Conservation (phyloP, 92 coral and sea anemone species). For the Montipora capitata region DNA sequence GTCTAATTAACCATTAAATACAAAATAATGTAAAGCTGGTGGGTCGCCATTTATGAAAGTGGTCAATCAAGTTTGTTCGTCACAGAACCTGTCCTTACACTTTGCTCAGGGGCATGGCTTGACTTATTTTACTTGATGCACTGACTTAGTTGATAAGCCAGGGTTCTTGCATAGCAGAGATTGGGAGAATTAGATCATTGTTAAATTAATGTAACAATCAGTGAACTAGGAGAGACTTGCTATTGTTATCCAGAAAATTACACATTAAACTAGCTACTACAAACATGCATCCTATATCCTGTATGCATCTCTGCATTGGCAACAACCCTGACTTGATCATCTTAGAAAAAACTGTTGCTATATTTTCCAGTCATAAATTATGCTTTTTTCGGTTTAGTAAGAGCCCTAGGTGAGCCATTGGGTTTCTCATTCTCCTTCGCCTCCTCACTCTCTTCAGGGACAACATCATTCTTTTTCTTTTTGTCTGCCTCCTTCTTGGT, state of each 20-base stretch:
- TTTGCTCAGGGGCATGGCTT: too few species aligned
- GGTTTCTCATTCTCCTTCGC: slow-evolving; percentile 61
- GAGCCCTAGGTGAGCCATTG: slow-evolving; percentile 46
- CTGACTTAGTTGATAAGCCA: neutral
- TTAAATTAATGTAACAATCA: too few species aligned
- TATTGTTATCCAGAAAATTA: too few species aligned
- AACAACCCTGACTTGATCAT: neutral
- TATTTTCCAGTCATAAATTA: neutral
- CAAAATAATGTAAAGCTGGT: too few species aligned
- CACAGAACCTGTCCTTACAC: too few species aligned
- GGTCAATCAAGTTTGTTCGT: too few species aligned
- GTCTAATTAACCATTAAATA: too few species aligned
- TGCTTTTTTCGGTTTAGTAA: slow-evolving; percentile 21
- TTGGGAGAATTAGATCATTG: neutral
- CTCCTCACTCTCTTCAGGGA: slow-evolving; percentile 84
- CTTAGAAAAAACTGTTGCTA: neutral
- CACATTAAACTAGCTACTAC: too few species aligned
- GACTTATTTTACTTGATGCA: too few species aligned
- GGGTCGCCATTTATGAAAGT: too few species aligned
- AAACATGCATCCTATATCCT: too few species aligned
- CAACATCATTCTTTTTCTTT: slow-evolving; percentile 72
- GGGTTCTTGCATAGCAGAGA: neutral
- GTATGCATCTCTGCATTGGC: neutral
- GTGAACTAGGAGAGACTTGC: neutral
- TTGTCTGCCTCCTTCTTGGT: slow-evolving; percentile 74